Percentiles rank a stretch among this genome's conserved stretches.
Conservation (phyloP, 2,888 invertebrate genomes). For the Pristionchus fissidentatus region DNA sequence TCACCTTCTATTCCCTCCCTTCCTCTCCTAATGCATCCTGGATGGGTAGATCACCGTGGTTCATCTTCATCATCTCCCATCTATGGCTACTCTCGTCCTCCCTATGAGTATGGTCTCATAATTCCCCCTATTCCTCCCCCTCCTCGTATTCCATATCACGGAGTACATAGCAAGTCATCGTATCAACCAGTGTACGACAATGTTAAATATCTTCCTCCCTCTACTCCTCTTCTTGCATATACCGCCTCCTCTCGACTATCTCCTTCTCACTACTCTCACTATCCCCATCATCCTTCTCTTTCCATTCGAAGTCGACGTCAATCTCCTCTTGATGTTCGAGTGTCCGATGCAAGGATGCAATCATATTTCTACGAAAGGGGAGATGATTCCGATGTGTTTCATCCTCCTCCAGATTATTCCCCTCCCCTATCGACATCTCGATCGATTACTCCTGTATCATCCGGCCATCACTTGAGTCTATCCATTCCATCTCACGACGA, state of each 20-base stretch:
- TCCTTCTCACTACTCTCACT: background rate
- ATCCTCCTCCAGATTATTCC: conserved; percentile 3
- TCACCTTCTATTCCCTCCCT: background rate
- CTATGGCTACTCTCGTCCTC: conserved; percentile 36
- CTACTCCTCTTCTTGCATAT: background rate
- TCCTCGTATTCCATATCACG: conserved; percentile 26
- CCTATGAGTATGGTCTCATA: conserved; percentile 17
- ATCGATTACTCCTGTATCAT: conserved; percentile 23
- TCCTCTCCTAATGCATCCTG: background rate
- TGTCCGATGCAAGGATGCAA: conserved; percentile 8
- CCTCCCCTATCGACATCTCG: conserved; percentile 11
- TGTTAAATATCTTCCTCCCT: background rate
- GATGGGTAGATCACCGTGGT: conserved; percentile 15
- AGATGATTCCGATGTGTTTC: conserved; percentile 9
- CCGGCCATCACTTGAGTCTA: background rate
- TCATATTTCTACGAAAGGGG: conserved; percentile 45
- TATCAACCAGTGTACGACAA: conserved; percentile 32
- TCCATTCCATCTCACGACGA: conserved; percentile 29
- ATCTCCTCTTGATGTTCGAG: conserved; percentile 28
- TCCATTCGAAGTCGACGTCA: conserved; percentile 51
- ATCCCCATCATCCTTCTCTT: conserved; percentile 54
- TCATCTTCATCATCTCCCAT: background rate
- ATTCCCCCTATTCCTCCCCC: conserved; percentile 36
- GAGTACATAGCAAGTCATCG: background rate
- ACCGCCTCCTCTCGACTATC: background rate